Base-by-base conservation (phyloP, 2,888 invertebrate species). In the Prosapia bicincta region DNA sequence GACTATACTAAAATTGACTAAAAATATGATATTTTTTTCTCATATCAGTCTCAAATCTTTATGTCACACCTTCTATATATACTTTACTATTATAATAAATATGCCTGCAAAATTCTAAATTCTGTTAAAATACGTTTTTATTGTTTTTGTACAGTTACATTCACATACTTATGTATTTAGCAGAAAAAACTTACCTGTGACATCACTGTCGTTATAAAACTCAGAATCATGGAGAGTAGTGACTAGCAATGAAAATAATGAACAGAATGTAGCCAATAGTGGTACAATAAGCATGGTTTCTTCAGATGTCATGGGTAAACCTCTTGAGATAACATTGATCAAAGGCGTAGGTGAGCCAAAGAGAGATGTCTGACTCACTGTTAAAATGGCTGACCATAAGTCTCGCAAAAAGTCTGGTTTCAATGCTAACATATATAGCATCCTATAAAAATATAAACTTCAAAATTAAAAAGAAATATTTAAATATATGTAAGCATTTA, bases 141-240 rank as follows among this genome's bases (percentile, higher is more conserved):
- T n/a, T n/a, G n/a, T n/a, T n/a, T n/a, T n/a, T n/a, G n/a, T n/a
- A n/a, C n/a, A n/a, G n/a, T n/a, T n/a, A n/a, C n/a, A n/a, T n/a
- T n/a, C n/a, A n/a, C n/a, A n/a, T n/a, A n/a, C n/a, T n/a, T n/a
- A n/a, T n/a, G n/a, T n/a, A n/a, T n/a, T n/a, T n/a, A n/a, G n/a
- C n/a, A n/a, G n/a, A n/a, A n/a, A n/a, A 30, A 30, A 67, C 69
- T 43, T 25, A 74, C 74, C 69, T 69, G 65, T 75, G 15, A 66
- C 84, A 72, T 87, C 87, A 43, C 86, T 86, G 71, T 88, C 87
- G 54, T 85, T 86, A 70, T 91, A 92, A 84, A 96, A 95, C 85
- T 96, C 96, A 0, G 92, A 91, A 83, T 96, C 96, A 81, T 96
- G 95, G 28, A 96, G 84, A 0, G 96, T 95, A 0, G 93, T 91